phyloP scores from a whole-genome alignment of 2,797 vertebrate genomes.

The Rousettus madagascariensis region DNA sequence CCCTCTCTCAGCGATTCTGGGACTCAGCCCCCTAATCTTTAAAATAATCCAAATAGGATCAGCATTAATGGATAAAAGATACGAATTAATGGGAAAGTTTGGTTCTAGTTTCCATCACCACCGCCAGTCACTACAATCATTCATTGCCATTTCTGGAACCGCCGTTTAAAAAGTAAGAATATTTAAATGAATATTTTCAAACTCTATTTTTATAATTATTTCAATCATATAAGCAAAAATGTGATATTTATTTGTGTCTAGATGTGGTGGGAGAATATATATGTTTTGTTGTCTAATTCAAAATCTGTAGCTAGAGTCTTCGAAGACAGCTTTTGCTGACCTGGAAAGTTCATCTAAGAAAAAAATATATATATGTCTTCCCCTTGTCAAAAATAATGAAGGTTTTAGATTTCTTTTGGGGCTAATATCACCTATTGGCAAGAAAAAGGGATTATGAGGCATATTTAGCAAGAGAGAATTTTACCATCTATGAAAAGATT shows the following conservation, averaged over 20 bases:
- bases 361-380: not conserved
- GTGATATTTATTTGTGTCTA: not conserved
- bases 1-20: not conserved
- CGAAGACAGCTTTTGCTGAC: not conserved
- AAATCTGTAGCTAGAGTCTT: not conserved
- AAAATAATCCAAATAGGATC: not conserved
- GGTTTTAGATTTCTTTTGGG: constrained; percentile 45
- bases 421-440: constrained; percentile 60
- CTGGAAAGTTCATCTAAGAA: constrained; percentile 37
- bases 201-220: not conserved
- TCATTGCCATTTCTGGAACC: not conserved
- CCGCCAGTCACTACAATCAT: not conserved
- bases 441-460: constrained; percentile 49
- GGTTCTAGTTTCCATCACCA: not conserved
- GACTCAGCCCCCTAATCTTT: not conserved
- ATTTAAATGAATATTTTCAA: not conserved
- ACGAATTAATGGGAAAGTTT: not conserved
- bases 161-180: not conserved
- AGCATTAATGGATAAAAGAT: not conserved
- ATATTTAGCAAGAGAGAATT: constrained; percentile 53
- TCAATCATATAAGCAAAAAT: not conserved
- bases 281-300: constrained; percentile 27
- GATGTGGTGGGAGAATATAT: not conserved
- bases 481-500: constrained; percentile 59
- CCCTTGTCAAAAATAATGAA: constrained; percentile 61